A percentile compares a stretch with the other conserved stretches of the same genome.
Conservation (phyloP, 2,888 invertebrate genomes). For the Colletes collaris region DNA sequence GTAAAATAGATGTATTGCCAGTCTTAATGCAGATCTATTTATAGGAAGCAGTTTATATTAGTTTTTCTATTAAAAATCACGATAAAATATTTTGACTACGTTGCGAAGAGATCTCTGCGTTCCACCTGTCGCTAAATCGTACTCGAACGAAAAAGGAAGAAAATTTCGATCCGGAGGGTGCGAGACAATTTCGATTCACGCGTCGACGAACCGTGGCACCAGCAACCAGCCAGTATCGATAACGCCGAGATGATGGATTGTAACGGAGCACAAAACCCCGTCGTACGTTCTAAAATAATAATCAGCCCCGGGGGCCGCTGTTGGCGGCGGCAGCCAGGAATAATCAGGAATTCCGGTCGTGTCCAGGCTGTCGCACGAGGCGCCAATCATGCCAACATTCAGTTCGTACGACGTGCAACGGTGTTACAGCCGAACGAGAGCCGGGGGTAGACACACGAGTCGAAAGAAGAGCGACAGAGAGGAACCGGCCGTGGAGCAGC, state of each 20-base stretch:
- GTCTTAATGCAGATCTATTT: too few species aligned
- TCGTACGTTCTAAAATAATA: constrained; percentile 74
- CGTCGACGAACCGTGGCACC: constrained; percentile 18
- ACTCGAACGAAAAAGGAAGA: not conserved
- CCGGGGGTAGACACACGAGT: constrained; percentile 43
- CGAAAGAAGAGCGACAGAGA: constrained; percentile 62
- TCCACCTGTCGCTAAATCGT: too few species aligned
- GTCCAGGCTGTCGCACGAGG: constrained; percentile 76
- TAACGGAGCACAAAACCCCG: constrained; percentile 64
- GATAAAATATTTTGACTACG: too few species aligned
- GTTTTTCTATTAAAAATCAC: too few species aligned
- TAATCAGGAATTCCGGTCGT: constrained; percentile 80
- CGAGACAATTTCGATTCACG: constrained; percentile 44
- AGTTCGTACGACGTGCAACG: constrained; percentile 71
- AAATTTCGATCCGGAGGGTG: not conserved
- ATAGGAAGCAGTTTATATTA: too few species aligned
- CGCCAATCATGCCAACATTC: constrained; percentile 82
- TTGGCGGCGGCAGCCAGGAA: constrained; percentile 60
- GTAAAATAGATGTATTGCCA: too few species aligned
- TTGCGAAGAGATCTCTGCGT: too few species aligned
- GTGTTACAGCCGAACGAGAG: constrained; percentile 58
- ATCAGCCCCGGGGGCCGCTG: constrained; percentile 62
- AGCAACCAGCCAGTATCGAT: constrained; percentile 59
- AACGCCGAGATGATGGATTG: constrained; percentile 66
- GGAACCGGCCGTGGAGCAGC: constrained; percentile 53